Evolutionary conservation across 2,113 vertebrate species (phyloP).

Genomic region (Pachycephala philippinensis): DNA sequence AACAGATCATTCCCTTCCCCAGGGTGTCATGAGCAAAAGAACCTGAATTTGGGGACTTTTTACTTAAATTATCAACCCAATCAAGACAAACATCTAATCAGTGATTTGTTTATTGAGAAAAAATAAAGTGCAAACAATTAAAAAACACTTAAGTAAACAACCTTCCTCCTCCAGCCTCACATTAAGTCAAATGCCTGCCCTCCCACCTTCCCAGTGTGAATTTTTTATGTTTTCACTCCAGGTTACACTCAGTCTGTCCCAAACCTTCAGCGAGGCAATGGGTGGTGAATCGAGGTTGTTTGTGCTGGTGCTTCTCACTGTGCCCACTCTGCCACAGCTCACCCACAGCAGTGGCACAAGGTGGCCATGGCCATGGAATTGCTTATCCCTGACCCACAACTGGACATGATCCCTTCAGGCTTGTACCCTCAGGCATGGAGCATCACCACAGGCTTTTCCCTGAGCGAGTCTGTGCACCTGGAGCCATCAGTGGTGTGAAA

Average conservation of each 20-base stretch:
- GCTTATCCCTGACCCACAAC: background rate
- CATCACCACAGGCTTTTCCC: background rate
- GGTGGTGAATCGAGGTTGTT: background rate
- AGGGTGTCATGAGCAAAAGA: background rate
- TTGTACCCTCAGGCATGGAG: fast-evolving
- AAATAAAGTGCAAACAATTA: background rate
- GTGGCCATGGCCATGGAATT: background rate
- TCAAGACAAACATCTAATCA: background rate
- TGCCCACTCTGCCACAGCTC: background rate
- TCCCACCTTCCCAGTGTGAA: background rate
- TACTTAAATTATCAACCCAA: background rate
- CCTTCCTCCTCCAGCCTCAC: background rate
- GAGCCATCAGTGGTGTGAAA: background rate
- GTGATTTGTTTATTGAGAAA: background rate
- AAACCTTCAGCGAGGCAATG: background rate
- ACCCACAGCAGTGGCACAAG: fast-evolving
- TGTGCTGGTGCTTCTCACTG: background rate
- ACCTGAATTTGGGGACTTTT: background rate
- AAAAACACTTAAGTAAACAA: background rate
- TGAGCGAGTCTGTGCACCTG: background rate
- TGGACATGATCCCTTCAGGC: background rate
- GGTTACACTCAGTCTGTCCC: background rate
- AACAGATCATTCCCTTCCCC: background rate
- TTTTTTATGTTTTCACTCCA: background rate
- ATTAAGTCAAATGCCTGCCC: background rate